Percentiles rank a stretch among this genome's conserved stretches.
phyloP scores from a whole-genome alignment of 2,888 invertebrate species.

The Lycophotia porphyrea region DNA sequence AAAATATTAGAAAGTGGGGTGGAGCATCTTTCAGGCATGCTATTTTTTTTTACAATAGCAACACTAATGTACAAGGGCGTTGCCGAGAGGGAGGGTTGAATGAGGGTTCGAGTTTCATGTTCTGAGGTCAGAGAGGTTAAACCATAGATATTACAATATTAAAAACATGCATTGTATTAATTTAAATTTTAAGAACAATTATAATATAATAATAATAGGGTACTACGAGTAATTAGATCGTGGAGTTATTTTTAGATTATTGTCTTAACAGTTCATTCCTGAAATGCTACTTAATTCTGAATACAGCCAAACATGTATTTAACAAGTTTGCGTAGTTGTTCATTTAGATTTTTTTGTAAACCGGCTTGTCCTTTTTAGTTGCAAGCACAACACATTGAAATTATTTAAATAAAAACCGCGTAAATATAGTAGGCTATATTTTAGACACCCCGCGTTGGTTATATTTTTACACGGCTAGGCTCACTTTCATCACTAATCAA shows the following conservation, averaged over 20 bases:
- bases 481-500: not conserved
- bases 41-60: constrained; percentile 27
- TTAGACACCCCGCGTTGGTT: constrained; percentile 7
- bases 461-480: not conserved
- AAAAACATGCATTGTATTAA: not conserved
- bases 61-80: constrained; percentile 42
- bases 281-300: not conserved
- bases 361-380: not conserved
- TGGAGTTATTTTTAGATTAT: not conserved
- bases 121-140: constrained; percentile 27
- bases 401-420: not conserved
- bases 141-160: constrained; percentile 15
- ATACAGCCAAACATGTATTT: not conserved
- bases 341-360: not conserved
- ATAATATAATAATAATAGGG: not conserved
- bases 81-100: constrained; percentile 22
- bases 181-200: not conserved
- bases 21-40: not conserved
- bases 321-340: not conserved
- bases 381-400: not conserved
- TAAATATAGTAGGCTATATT: constrained; percentile 13
- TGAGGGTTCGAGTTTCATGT: constrained; percentile 18
- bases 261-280: not conserved
- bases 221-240: too few relatives aligned
- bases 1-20: not conserved